A percentile compares a stretch with the other conserved stretches of the same genome.
These are phyloP conservation scores for Dolichotis patagonum DNA, from an alignment of 2,113 vertebrate species.

Conservation along the genomic window DNA sequence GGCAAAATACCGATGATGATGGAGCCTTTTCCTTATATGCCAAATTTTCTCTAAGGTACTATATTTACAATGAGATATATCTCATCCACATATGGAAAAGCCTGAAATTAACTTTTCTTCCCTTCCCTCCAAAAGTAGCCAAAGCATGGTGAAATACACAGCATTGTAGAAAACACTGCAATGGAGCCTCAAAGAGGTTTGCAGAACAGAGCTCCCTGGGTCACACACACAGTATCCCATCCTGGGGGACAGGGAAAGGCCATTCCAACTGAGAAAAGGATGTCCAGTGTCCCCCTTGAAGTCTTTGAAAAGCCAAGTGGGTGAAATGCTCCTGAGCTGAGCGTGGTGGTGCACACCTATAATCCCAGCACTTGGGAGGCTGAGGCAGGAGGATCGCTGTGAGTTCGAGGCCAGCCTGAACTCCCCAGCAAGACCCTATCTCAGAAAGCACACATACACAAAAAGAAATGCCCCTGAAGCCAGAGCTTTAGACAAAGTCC, in stretches of 20 bases:
- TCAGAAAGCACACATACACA: neutral
- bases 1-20: neutral
- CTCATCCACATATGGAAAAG: neutral
- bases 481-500: neutral
- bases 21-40: neutral
- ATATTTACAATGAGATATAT: neutral
- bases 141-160: neutral
- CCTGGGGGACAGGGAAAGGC: neutral
- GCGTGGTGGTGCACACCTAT: neutral
- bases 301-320: neutral
- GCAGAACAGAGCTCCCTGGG: neutral
- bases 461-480: neutral
- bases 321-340: neutral
- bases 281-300: neutral
- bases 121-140: neutral
- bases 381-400: neutral
- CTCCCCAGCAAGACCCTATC: neutral
- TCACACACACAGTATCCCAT: neutral
- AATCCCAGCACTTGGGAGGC: neutral
- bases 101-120: neutral
- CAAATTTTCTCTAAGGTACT: constrained; percentile 18
- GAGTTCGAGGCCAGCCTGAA: neutral
- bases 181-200: neutral
- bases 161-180: neutral
- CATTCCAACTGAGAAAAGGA: neutral